These are phyloP conservation scores for Laterallus jamaicensis DNA, from an alignment of 2,113 vertebrate genomes.

Conservation along the genomic window DNA sequence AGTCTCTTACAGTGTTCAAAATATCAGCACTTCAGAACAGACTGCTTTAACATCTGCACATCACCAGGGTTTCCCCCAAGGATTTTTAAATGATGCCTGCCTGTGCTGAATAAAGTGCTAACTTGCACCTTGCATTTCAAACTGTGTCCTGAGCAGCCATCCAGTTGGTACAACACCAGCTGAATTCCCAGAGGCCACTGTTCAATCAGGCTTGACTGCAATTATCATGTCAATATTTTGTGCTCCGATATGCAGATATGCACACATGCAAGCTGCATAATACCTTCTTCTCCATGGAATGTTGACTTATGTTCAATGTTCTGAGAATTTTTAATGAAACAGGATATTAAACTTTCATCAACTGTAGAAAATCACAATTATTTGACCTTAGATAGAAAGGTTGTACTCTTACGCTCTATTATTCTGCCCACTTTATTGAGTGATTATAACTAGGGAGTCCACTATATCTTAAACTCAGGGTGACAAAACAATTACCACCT, in stretches of 20 bases:
- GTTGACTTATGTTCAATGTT: slow-evolving; percentile 79
- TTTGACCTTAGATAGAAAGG: slow-evolving; percentile 71
- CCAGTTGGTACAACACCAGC: slow-evolving; percentile 90
- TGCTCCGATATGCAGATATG: slow-evolving; percentile 87
- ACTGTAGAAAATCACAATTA: slow-evolving; percentile 70
- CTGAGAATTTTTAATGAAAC: slow-evolving; percentile 81
- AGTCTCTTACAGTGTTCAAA: slow-evolving; percentile 72
- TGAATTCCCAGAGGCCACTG: slow-evolving; percentile 87
- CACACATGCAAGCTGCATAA: slow-evolving; percentile 84
- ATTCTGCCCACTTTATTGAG: slow-evolving; percentile 8
- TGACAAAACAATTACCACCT: neutral
- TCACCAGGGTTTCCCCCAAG: slow-evolving; percentile 83
- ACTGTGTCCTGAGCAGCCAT: slow-evolving; percentile 93
- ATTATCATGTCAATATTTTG: slow-evolving; percentile 98
- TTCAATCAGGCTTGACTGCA: slow-evolving; percentile 90
- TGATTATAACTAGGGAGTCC: neutral
- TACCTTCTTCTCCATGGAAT: slow-evolving; percentile 83
- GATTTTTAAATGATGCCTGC: slow-evolving; percentile 91
- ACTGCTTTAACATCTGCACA: slow-evolving; percentile 87
- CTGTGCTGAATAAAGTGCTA: slow-evolving; percentile 88
- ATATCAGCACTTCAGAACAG: slow-evolving; percentile 82
- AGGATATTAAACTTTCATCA: slow-evolving; percentile 76
- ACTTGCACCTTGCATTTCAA: slow-evolving; percentile 90
- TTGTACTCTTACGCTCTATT: neutral
- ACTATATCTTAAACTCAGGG: neutral